These are phyloP conservation scores for Zaprionus capensis DNA, from an alignment of 1,140 invertebrate species.

Conservation along the genomic window DNA sequence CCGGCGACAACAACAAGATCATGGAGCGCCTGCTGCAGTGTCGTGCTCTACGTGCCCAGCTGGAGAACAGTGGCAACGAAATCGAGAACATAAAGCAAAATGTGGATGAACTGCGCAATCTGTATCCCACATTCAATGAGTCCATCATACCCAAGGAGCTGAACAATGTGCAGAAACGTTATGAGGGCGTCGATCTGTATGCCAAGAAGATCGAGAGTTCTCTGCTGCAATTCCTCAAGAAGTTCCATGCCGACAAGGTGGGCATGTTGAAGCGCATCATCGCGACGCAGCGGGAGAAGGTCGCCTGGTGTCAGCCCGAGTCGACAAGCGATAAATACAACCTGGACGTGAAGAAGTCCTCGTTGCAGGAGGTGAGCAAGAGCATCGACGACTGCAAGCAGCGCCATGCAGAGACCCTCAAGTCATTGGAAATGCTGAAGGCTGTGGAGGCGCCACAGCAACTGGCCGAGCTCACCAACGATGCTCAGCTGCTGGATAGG, in stretches of 20 bases:
- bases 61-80: slow-evolving; percentile 87
- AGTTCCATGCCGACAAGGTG: slow-evolving; percentile 94
- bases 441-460: slow-evolving; percentile 89
- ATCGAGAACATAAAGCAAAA: slow-evolving; percentile 89
- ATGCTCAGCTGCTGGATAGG: slow-evolving; percentile 87
- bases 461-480: slow-evolving; percentile 87
- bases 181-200: slow-evolving; percentile 89
- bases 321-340: slow-evolving; percentile 94
- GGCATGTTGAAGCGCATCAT: slow-evolving; percentile 92
- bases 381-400: slow-evolving; percentile 89
- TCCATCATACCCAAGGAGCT: slow-evolving; percentile 92
- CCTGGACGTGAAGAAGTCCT: slow-evolving; percentile 94
- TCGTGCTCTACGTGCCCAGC: slow-evolving; percentile 88
- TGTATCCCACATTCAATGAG: slow-evolving; percentile 92
- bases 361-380: slow-evolving; percentile 90
- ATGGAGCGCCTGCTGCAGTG: slow-evolving; percentile 91
- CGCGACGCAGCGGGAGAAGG: slow-evolving; percentile 92
- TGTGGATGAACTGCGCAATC: slow-evolving; percentile 89
- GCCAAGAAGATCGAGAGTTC: slow-evolving; percentile 93
- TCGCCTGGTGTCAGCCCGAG: slow-evolving; percentile 96
- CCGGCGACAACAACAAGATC: slow-evolving; percentile 93
- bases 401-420: slow-evolving; percentile 88
- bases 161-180: slow-evolving; percentile 90
- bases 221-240: slow-evolving; percentile 92
- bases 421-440: slow-evolving; percentile 88